Evolutionary conservation across 92 coral and sea anemone genomes (phyloP).

Genomic region (Palythoa heliodiscus): DNA sequence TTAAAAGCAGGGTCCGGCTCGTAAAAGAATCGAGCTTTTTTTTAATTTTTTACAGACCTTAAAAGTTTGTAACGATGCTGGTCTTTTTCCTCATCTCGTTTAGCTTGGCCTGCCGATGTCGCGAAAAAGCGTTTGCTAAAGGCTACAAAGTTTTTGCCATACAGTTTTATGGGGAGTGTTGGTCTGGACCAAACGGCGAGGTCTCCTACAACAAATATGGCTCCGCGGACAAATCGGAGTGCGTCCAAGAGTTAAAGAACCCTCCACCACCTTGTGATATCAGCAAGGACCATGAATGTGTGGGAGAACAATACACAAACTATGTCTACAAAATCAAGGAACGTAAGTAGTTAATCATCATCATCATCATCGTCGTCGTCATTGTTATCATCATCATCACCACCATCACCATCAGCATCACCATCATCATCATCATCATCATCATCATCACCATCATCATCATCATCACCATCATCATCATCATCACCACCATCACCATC

Average conservation of each 20-base stretch:
- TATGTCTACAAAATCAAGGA: constrained; percentile 29
- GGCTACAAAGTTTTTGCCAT: constrained; percentile 24
- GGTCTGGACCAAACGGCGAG: constrained; percentile 36
- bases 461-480: too few relatives aligned
- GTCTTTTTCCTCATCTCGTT: neutral
- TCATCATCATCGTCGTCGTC: too few relatives aligned
- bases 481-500: too few relatives aligned
- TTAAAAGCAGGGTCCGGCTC: too few relatives aligned
- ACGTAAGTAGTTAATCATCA: neutral
- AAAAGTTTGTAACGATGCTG: too few relatives aligned
- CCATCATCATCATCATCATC: too few relatives aligned
- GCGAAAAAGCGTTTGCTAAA: constrained; percentile 7
- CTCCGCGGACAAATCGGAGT: neutral
- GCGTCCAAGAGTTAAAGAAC: constrained; percentile 13
- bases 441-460: too few relatives aligned
- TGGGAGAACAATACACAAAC: neutral
- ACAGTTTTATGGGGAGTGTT: constrained; percentile 26
- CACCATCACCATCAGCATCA: too few relatives aligned
- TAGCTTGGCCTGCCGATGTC: constrained; percentile 40
- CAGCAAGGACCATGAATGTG: constrained; percentile 20
- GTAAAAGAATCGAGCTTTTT: too few relatives aligned
- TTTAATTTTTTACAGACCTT: too few relatives aligned
- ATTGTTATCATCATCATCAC: too few relatives aligned
- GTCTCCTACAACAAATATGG: constrained; percentile 21
- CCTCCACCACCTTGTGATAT: constrained; percentile 11